Evolutionary conservation across 2,113 vertebrate genomes (phyloP), one percentile per base, ranked within the genome.

Genomic region (Chinchilla lanigera): DNA sequence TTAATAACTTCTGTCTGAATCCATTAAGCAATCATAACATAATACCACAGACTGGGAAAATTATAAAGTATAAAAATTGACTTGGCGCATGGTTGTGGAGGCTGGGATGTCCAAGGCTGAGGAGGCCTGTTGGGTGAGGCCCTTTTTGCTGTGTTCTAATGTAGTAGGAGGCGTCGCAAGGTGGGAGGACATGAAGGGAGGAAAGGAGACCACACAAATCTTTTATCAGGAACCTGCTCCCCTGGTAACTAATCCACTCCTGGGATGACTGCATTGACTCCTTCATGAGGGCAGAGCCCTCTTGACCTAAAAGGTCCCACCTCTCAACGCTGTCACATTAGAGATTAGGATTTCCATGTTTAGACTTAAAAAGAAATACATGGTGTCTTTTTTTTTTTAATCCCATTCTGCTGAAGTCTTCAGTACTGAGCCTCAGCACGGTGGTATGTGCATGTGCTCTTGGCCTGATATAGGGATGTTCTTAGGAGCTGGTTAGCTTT

Each of bases 121-220:
- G 50, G 47, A 0, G 0, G 5, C 13, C 22, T 2, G 22, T 20
- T 6, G n/a, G 20, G 7, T 5, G 35, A 63, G 91, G 33, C 4
- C 35, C 26, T 75, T 52, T 9, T 22, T 50, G 30, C 24, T 30
- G 22, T 26, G 30, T 65, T 58, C 44, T 10, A 13, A 44, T 8
- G 17, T 84, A 28, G n/a, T 41, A 5, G 80, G 61, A 61, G 54
- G 3, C 54, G 61, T 38, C 33, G 30, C n/a, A 2, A 17, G 60
- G n/a, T 47, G n/a, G 35, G 38, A 30, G 28, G 52, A 22, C 47
- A 67, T 33, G 50, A 67, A 65, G 19, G 11, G 35, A 13, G 17
- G 9, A 52, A 26, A 86, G n/a, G 30, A 50, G 44, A 61, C 4
- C 1, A 30, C 61, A 26, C 58, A 17, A 47, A 19, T 35, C 8